phyloP scores from a whole-genome alignment of 2,113 vertebrate species.

The Sylvia atricapilla region DNA sequence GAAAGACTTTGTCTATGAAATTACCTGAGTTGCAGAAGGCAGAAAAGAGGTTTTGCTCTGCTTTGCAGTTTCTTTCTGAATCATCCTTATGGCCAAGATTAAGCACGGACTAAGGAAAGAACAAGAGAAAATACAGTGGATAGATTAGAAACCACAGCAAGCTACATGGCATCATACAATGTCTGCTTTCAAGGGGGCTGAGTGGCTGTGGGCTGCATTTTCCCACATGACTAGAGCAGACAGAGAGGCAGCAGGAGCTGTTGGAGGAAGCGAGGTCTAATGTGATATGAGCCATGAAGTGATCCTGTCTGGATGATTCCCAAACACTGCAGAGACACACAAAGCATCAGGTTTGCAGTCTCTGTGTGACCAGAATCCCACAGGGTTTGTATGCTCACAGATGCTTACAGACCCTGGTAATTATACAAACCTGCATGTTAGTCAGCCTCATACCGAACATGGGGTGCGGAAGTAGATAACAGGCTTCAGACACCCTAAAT shows the following conservation, averaged over 20 bases:
- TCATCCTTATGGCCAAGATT: neutral
- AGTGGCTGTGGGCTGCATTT: neutral
- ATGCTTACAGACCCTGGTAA: neutral
- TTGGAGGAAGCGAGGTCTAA: neutral
- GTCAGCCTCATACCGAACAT: neutral
- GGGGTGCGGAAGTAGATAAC: neutral
- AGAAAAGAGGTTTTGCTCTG: neutral
- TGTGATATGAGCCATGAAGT: neutral
- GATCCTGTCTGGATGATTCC: neutral
- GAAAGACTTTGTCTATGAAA: neutral
- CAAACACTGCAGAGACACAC: neutral
- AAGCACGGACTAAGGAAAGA: neutral
- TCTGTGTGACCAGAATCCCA: neutral
- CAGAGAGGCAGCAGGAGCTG: neutral
- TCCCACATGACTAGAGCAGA: neutral
- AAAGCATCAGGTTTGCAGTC: neutral
- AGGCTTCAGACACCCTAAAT: neutral
- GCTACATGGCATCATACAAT: neutral
- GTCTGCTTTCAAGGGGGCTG: neutral
- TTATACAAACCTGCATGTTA: neutral
- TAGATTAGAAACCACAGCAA: neutral
- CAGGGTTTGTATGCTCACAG: neutral
- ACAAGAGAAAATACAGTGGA: neutral
- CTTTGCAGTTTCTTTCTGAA: neutral
- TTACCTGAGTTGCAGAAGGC: neutral